Percentiles rank a stretch among this genome's conserved stretches.
phyloP scores from a whole-genome alignment of 2,888 invertebrate species.

The Ennomos quercinarius region DNA sequence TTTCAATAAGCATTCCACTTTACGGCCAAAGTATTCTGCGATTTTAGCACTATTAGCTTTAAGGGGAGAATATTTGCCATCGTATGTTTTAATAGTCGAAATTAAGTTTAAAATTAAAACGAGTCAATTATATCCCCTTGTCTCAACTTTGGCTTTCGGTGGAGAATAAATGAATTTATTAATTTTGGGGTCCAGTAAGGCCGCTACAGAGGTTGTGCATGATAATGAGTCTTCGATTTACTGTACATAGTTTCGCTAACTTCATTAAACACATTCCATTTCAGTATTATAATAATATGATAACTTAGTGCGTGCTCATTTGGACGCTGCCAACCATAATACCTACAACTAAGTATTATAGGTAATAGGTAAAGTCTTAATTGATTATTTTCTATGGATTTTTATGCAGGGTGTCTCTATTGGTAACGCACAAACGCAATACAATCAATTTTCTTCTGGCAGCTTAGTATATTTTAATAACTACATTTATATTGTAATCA shows the following conservation, averaged over 20 bases:
- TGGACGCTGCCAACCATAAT: slow-evolving; percentile 36
- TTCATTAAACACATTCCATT: slow-evolving; percentile 46
- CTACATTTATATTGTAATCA: slow-evolving; percentile 8
- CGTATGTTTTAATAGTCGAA: slow-evolving; percentile 33
- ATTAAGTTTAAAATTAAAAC: slow-evolving; percentile 37
- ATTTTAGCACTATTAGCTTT: slow-evolving; percentile 25
- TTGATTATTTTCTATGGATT: slow-evolving; percentile 45
- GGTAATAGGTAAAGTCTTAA: slow-evolving; percentile 18
- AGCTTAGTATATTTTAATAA: slow-evolving; percentile 41
- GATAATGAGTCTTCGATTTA: slow-evolving; percentile 49
- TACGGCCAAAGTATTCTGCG: too few relatives aligned
- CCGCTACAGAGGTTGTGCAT: slow-evolving; percentile 59
- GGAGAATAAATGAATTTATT: slow-evolving; percentile 34
- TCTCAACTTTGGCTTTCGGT: slow-evolving; percentile 45
- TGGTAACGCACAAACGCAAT: slow-evolving; percentile 71
- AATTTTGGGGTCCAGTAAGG: slow-evolving; percentile 42
- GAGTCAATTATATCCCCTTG: slow-evolving; percentile 54
- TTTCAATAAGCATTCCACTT: too few relatives aligned
- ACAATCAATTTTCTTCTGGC: slow-evolving; percentile 42
- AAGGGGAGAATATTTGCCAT: slow-evolving; percentile 20
- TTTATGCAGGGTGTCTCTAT: slow-evolving; percentile 64
- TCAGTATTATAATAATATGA: slow-evolving; percentile 48
- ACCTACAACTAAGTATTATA: slow-evolving; percentile 35
- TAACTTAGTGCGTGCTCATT: slow-evolving; percentile 36
- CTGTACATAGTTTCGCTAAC: slow-evolving; percentile 52